A percentile compares a stretch with the other conserved stretches of the same genome.
Conservation (phyloP, 23 tunicate genomes). For the Ciona savignyi region DNA sequence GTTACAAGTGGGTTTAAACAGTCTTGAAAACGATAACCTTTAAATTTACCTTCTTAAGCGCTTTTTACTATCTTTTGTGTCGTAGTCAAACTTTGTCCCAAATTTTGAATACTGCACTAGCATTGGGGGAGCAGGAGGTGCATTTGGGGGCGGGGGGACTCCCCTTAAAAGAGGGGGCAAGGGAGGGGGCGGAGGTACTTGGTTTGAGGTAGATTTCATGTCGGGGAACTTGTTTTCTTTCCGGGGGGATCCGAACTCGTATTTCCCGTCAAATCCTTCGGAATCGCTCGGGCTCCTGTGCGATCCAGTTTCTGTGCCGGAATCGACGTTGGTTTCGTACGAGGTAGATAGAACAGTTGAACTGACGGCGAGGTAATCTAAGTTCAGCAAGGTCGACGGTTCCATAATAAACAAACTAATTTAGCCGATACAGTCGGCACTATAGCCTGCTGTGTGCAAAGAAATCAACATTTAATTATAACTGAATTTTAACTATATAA, state of each 20-base stretch:
- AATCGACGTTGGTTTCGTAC: slow-evolving; percentile 17
- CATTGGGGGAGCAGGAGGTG: slow-evolving; percentile 42
- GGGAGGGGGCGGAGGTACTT: slow-evolving; percentile 19
- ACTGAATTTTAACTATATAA: no score
- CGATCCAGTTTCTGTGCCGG: slow-evolving; percentile 27
- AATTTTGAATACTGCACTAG: neutral
- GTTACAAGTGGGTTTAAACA: no score
- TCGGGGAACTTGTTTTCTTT: neutral
- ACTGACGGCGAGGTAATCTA: slow-evolving; percentile 2
- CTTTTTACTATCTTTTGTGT: neutral
- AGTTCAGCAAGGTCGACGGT: slow-evolving; percentile 3
- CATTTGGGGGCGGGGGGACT: slow-evolving; percentile 44
- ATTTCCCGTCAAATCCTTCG: slow-evolving; percentile 22
- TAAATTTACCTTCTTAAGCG: slow-evolving; percentile 1
- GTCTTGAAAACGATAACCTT: neutral
- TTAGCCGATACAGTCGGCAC: no score
- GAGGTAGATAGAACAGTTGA: neutral
- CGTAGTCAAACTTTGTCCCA: neutral
- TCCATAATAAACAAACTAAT: slow-evolving; percentile 5
- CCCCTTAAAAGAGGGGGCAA: slow-evolving; percentile 25
- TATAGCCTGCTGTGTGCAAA: no score
- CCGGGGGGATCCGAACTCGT: slow-evolving; percentile 1
- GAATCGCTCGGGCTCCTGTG: slow-evolving; percentile 41
- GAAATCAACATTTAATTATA: no score
- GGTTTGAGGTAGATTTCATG: neutral